Evolutionary conservation across 64 coral and sea anemone genomes (phyloP).

Genomic region (Montipora efflorescens): DNA sequence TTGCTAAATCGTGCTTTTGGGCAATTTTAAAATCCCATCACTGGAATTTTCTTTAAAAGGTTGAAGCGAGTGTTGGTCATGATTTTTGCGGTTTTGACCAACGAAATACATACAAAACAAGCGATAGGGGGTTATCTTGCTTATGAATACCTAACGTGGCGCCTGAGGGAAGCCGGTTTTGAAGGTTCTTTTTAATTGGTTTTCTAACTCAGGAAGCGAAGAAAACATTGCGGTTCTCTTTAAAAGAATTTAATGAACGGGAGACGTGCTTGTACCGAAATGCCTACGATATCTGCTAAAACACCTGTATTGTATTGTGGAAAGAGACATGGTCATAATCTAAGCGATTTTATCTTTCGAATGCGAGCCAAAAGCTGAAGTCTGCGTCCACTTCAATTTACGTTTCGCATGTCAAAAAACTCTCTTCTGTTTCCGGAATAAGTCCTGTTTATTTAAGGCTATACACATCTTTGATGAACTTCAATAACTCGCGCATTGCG

Average conservation of each 20-base stretch:
- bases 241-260: not conserved
- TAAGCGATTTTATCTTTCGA: not conserved
- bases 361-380: not conserved
- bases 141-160: too few relatives aligned
- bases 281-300: too few relatives aligned
- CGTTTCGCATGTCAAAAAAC: not conserved
- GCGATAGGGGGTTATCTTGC: too few relatives aligned
- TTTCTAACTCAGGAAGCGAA: not conserved
- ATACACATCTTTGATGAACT: conserved; percentile 8
- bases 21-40: too few relatives aligned
- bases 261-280: not conserved
- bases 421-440: not conserved
- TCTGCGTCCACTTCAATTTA: not conserved
- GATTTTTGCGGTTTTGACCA: too few relatives aligned
- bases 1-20: too few relatives aligned
- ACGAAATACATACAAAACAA: too few relatives aligned
- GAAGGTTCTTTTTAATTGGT: not conserved
- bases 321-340: not conserved
- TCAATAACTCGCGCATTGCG: not conserved
- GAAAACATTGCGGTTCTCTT: not conserved
- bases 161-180: too few relatives aligned
- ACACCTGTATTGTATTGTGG: not conserved
- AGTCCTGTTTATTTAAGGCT: not conserved
- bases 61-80: too few relatives aligned
- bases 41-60: too few relatives aligned